Evolutionary conservation across 2,113 vertebrate genomes (phyloP), one percentile per base, ranked within the genome.

Genomic region (Galeopterus variegatus): DNA sequence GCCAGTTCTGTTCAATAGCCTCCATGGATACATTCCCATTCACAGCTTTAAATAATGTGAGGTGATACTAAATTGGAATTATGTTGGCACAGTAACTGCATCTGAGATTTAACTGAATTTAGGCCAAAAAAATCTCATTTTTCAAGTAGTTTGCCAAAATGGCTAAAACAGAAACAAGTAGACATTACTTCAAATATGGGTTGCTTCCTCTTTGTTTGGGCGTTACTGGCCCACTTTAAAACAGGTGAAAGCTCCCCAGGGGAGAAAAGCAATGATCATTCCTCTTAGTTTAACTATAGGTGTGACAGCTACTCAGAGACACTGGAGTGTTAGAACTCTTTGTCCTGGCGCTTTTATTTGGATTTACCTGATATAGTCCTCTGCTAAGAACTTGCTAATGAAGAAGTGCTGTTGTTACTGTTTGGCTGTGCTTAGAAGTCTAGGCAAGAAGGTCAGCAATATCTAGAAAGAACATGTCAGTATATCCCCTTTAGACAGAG

Each of bases 151-250:
- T 97, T 97, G 94, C 92, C 94, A 94, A 93, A 94, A 88, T 84
- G 89, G 83, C 93, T 90, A 93, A 92, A 94, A 93, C 79, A 93
- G 92, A 97, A 97, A 92, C 23, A 92, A 62, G 54, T 60, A 50
- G 75, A 60, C 50, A 83, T 64, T 41, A 89, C 89, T 97, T 97
- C 96, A 87, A 83, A 92, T 89, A 76, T 56, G 92, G 31, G 75
- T 75, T 90, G 41, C 69, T 96, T 83, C 85, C 84, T 96, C 65
- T 90, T 91, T 95, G 93, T 83, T 96, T 15, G 6, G 67, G 82
- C 96, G 89, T 94, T 79, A 91, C 65, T 92, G 96, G 90, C 96
- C 93, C 76, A 96, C 93, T 98, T 93, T 96, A 76, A 97, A 95
- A 84, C 4, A 56, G 88, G 73, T 80, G 56, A 94, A 92, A 92